phyloP scores from a whole-genome alignment of 1,140 invertebrate species.

The Neodiprion fabricii region DNA sequence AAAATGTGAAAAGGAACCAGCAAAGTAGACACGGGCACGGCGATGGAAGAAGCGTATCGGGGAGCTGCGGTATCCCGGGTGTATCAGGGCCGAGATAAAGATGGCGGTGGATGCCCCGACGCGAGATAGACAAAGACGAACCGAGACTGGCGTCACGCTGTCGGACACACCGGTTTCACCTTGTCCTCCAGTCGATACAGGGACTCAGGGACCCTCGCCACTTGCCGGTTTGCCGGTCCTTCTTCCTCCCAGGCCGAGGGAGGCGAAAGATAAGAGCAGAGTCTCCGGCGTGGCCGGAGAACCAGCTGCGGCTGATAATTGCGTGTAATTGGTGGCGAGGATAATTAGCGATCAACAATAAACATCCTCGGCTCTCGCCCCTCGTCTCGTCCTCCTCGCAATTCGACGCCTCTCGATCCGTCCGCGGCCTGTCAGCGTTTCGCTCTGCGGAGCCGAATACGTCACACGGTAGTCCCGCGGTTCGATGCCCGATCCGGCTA shows the following conservation, averaged over 20 bases:
- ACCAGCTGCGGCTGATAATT: constrained; percentile 48
- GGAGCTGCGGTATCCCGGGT: not conserved
- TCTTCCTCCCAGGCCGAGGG: not conserved
- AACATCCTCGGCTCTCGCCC: constrained; percentile 28
- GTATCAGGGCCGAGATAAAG: not conserved
- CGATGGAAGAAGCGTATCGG: too few relatives aligned
- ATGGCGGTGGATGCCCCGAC: not conserved
- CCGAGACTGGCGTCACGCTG: constrained; percentile 54
- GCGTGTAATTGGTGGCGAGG: constrained; percentile 53
- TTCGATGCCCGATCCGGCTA: too few relatives aligned
- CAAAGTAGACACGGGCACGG: too few relatives aligned
- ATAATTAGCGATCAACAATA: constrained; percentile 62
- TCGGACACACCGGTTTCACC: constrained; percentile 60
- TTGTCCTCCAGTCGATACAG: constrained; percentile 35
- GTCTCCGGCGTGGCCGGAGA: constrained; percentile 15
- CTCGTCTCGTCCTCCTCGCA: constrained; percentile 20
- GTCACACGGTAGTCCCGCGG: constrained; percentile 2
- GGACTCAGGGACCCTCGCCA: not conserved
- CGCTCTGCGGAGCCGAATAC: constrained; percentile 9
- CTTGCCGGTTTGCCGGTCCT: constrained; percentile 21
- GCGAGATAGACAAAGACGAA: constrained; percentile 38
- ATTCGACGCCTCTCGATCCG: constrained; percentile 30
- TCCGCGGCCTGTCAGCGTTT: not conserved
- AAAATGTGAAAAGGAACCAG: too few relatives aligned
- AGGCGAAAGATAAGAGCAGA: not conserved